Percentiles rank a stretch among this genome's conserved stretches.
Evolutionary conservation across 2,797 vertebrate species (phyloP).

Genomic region (Pempheris klunzingeri): DNA sequence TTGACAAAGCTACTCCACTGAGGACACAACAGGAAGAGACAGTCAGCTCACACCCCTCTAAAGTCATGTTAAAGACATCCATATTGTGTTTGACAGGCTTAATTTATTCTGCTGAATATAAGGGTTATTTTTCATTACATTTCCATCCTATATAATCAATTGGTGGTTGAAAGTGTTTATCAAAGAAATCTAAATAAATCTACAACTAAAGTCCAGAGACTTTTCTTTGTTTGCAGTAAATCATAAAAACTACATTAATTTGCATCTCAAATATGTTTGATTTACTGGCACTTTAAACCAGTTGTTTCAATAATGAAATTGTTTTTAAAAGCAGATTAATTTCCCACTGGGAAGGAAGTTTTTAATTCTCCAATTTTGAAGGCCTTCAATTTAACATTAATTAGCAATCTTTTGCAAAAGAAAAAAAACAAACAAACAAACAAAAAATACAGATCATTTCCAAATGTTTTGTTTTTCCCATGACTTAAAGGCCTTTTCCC

Average conservation of each 20-base stretch:
- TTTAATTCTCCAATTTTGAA: not conserved
- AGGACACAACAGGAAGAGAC: conserved; percentile 59
- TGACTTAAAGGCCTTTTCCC: not conserved
- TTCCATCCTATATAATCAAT: not conserved
- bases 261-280: conserved; percentile 11
- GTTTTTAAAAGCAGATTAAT: not conserved
- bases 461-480: not conserved
- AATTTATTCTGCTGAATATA: not conserved
- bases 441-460: not conserved
- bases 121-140: not conserved
- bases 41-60: conserved; percentile 41
- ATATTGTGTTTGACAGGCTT: not conserved
- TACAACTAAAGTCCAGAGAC: not conserved
- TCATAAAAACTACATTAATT: conserved; percentile 7
- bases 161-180: not conserved
- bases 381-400: not conserved
- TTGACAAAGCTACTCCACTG: conserved; percentile 95
- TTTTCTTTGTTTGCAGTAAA: conserved; percentile 2
- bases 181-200: not conserved
- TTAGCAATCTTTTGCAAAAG: not conserved
- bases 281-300: not conserved
- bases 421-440: no score
- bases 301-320: not conserved
- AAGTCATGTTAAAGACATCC: not conserved
- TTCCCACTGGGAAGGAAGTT: not conserved